phyloP scores from a whole-genome alignment of 2,113 vertebrate genomes.

The Sialia sialis region DNA sequence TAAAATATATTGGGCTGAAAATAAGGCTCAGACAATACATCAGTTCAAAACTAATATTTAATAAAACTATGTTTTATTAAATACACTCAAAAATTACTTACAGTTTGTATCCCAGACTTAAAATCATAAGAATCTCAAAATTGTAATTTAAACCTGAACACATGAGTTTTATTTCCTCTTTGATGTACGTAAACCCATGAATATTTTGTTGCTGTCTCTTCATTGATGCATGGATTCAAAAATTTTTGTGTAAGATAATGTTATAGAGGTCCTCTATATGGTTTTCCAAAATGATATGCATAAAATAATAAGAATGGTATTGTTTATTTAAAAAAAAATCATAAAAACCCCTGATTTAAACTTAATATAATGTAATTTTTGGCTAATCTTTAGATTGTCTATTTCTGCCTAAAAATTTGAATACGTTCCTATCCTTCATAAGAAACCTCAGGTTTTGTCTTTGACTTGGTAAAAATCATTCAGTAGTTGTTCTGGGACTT shows the following conservation, averaged over 20 bases:
- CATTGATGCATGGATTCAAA: neutral
- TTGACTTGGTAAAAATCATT: neutral
- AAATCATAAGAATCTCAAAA: neutral
- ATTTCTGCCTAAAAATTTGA: neutral
- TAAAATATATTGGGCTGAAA: neutral
- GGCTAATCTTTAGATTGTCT: neutral
- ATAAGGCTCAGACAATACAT: neutral
- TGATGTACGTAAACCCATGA: neutral
- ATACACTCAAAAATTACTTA: neutral
- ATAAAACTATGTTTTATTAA: neutral
- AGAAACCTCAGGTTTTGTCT: neutral
- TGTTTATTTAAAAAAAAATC: neutral
- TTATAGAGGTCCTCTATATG: neutral
- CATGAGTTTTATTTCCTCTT: neutral
- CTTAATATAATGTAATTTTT: neutral
- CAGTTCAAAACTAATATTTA: neutral
- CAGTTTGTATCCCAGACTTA: neutral
- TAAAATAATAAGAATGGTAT: neutral
- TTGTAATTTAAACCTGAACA: neutral
- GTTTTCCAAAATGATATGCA: neutral
- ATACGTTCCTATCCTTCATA: neutral
- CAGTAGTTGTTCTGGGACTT: neutral
- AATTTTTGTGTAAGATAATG: neutral
- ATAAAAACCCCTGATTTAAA: neutral
- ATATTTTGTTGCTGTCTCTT: neutral